phyloP scores from a whole-genome alignment of 2,797 vertebrate species.

The Cyclopterus lumpus region DNA sequence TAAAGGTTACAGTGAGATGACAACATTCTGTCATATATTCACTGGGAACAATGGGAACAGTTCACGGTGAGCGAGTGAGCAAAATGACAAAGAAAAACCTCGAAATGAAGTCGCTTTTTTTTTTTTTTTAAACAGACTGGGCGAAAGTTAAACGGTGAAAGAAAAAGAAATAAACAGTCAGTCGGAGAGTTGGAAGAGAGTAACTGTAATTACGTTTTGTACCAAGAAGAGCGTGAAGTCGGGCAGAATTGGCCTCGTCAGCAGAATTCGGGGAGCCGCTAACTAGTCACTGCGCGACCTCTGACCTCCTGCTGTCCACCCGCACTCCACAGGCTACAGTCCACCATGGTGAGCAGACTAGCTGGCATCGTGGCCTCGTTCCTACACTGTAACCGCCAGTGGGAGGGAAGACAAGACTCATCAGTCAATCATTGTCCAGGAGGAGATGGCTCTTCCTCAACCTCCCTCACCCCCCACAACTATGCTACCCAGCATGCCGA shows the following conservation, averaged over 20 bases:
- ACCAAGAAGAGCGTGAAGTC: slow-evolving; percentile 61
- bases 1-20: background rate
- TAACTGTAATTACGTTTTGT: slow-evolving; percentile 71
- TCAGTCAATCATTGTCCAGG: slow-evolving; percentile 64
- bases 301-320: slow-evolving; percentile 67
- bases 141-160: background rate
- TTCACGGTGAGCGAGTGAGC: background rate
- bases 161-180: slow-evolving; percentile 1
- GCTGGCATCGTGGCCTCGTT: slow-evolving; percentile 27
- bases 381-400: slow-evolving; percentile 55
- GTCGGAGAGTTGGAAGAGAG: background rate
- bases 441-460: slow-evolving; percentile 35
- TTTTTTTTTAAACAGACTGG: background rate
- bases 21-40: background rate
- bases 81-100: background rate
- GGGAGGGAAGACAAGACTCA: slow-evolving; percentile 59
- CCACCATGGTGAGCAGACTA: background rate
- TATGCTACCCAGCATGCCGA: slow-evolving; percentile 55
- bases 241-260: slow-evolving; percentile 66
- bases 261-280: slow-evolving; percentile 69
- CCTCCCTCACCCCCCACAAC: slow-evolving; percentile 40
- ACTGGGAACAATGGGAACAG: background rate
- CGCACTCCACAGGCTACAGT: slow-evolving; percentile 22
- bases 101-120: background rate
- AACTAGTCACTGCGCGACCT: slow-evolving; percentile 74